Conservation (phyloP, 1,140 invertebrate genomes). For the Aphis gossypii region DNA sequence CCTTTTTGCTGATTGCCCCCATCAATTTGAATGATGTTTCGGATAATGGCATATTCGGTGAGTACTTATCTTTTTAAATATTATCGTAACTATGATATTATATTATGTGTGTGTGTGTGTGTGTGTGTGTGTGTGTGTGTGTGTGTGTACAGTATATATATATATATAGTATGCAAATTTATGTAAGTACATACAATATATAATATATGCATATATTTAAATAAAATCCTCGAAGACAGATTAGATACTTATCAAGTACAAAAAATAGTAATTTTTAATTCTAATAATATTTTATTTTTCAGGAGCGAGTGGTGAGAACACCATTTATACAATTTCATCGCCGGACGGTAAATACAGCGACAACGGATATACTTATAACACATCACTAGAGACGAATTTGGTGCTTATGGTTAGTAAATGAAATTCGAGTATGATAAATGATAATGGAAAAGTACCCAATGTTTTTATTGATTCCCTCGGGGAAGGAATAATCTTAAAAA, state of each 20-base stretch:
- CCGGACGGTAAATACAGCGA: background rate
- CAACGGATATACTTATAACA: background rate
- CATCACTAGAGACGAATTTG: conserved; percentile 27
- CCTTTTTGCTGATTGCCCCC: conserved; percentile 11
- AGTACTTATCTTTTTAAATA: background rate
- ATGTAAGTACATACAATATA: background rate
- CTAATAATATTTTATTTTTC: background rate
- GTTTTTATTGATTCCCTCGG: background rate
- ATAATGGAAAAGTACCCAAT: background rate
- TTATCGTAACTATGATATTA: background rate
- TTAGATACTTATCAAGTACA: background rate
- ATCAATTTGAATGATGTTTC: background rate
- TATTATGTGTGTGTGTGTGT: background rate
- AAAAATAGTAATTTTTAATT: background rate
- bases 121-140: too few species aligned
- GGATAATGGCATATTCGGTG: background rate
- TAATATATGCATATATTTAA: background rate
- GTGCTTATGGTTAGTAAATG: background rate
- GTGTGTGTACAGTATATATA: too few species aligned
- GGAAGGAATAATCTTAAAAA: background rate
- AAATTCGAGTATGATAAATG: background rate
- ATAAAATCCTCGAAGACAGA: background rate
- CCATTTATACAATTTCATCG: background rate
- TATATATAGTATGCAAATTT: background rate
- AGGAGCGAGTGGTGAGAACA: background rate